Conservation (phyloP, 2,888 invertebrate genomes). For the Oegoconia quadripuncta region DNA sequence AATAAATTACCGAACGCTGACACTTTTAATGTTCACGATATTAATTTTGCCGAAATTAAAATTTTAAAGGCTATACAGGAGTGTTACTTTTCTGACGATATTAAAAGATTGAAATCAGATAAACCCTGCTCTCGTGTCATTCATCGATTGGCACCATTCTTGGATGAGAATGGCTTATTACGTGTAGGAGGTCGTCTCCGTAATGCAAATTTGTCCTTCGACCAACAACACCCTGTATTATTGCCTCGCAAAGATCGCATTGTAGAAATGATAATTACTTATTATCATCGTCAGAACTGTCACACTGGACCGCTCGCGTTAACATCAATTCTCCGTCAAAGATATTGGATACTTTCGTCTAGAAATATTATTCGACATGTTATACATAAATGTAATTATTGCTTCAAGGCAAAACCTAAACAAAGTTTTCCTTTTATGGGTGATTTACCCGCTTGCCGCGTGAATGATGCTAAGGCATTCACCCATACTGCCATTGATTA, state of each 20-base stretch:
- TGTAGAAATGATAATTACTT: slow-evolving; percentile 8
- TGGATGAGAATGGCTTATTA: slow-evolving; percentile 3
- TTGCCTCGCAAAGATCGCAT: slow-evolving; percentile 4
- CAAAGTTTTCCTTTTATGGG: slow-evolving; percentile 3
- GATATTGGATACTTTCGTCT: slow-evolving; percentile 12
- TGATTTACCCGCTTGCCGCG: slow-evolving; percentile 2
- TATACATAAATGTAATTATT: slow-evolving; percentile 1
- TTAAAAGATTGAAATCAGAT: no score
- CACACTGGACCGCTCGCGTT: slow-evolving; percentile 1
- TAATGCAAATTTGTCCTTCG: slow-evolving; percentile 3
- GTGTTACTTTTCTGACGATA: no score
- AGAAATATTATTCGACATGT: not conserved
- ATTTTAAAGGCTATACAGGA: no score
- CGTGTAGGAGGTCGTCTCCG: slow-evolving; percentile 6
- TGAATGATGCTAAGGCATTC: slow-evolving; percentile 6
- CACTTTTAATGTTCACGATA: no score
- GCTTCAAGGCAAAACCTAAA: slow-evolving; percentile 1
- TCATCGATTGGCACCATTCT: not conserved
- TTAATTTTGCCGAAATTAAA: no score
- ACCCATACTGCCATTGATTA: slow-evolving; percentile 2
- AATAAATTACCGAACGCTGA: not conserved
- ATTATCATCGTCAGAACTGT: slow-evolving; percentile 4
- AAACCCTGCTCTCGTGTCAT: no score
- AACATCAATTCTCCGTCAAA: slow-evolving; percentile 6
- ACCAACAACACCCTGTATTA: slow-evolving; percentile 3